phyloP scores from a whole-genome alignment of 2,113 vertebrate species.

The Coracopsis vasa region DNA sequence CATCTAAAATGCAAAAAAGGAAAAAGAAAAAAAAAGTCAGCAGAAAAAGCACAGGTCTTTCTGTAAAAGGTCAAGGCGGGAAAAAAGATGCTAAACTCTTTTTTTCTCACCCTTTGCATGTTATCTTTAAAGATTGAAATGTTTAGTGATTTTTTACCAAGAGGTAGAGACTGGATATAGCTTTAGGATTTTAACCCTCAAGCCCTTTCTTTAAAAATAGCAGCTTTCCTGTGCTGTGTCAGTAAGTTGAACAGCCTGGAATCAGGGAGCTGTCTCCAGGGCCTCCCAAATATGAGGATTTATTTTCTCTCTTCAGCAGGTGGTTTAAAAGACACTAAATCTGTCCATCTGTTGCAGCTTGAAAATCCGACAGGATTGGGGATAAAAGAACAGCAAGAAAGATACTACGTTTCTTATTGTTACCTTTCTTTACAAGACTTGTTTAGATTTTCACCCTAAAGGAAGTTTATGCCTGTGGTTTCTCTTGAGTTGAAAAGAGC shows the following conservation, averaged over 20 bases:
- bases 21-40: accelerated
- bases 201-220: background rate
- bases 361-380: background rate
- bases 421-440: background rate
- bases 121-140: background rate
- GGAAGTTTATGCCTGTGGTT: background rate
- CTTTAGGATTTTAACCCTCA: background rate
- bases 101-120: background rate
- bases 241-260: background rate
- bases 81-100: background rate
- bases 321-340: background rate
- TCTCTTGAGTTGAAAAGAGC: background rate
- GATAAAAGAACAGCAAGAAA: background rate
- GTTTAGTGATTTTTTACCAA: background rate
- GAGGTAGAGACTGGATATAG: background rate
- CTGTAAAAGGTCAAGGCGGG: background rate
- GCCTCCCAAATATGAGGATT: background rate
- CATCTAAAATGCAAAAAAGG: background rate
- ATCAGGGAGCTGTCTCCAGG: background rate
- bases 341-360: background rate
- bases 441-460: background rate
- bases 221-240: background rate
- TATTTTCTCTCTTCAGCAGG: background rate
- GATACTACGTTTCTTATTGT: background rate
- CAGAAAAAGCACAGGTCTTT: background rate